Conservation (phyloP, 2,797 vertebrate genomes). For the Strix occidentalis region DNA sequence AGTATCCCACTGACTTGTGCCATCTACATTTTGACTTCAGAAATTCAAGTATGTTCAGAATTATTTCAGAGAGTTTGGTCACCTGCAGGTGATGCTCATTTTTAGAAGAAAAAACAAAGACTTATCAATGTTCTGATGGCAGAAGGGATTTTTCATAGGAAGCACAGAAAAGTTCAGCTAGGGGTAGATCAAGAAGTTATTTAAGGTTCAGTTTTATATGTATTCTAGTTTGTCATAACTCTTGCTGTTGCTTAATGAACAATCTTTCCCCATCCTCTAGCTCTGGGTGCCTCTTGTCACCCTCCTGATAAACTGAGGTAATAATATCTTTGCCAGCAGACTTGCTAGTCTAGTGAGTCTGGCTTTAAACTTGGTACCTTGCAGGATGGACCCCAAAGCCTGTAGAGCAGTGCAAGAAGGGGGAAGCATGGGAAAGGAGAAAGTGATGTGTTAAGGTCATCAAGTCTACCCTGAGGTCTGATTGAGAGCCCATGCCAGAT, state of each 20-base stretch:
- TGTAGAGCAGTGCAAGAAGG: not conserved
- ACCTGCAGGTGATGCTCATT: not conserved
- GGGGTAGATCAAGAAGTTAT: not conserved
- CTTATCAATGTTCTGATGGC: not conserved
- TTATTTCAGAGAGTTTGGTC: not conserved
- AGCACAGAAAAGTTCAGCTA: not conserved
- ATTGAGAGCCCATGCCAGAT: not conserved
- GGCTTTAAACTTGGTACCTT: not conserved
- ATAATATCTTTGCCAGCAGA: not conserved
- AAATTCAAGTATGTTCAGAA: not conserved
- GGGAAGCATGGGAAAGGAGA: not conserved
- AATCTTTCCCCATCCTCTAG: not conserved
- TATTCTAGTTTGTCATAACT: not conserved
- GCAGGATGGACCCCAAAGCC: not conserved
- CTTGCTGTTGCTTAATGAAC: not conserved
- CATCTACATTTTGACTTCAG: not conserved
- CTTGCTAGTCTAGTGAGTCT: not conserved
- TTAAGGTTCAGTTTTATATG: not conserved
- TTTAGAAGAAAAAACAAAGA: not conserved
- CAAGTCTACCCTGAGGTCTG: not conserved
- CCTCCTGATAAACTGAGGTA: not conserved
- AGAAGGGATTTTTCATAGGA: not conserved
- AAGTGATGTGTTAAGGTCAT: not conserved
- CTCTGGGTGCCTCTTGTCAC: not conserved
- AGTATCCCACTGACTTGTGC: not conserved